Percentiles rank a stretch among this genome's conserved stretches.
These are phyloP conservation scores for Archaeoteleia sp. DNA, from an alignment of 2,888 invertebrate genomes.

Conservation along the genomic window DNA sequence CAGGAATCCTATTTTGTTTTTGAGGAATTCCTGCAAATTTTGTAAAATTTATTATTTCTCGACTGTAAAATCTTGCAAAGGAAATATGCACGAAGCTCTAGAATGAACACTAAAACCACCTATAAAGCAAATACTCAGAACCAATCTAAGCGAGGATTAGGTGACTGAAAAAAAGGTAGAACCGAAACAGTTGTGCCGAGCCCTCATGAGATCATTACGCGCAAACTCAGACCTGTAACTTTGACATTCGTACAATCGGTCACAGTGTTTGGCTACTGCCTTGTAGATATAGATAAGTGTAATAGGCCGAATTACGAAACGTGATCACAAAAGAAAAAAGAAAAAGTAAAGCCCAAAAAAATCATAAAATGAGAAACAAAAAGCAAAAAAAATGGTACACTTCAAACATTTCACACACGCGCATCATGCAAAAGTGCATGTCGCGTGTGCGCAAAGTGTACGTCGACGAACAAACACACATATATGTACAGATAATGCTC, in stretches of 20 bases:
- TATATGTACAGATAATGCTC: conserved; percentile 20
- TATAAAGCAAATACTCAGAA: conserved; percentile 34
- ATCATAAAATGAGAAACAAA: conserved; percentile 3
- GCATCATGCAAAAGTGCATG: not conserved
- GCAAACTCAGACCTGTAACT: conserved; percentile 26
- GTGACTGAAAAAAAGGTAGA: conserved; percentile 18
- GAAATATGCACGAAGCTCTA: conserved; percentile 19
- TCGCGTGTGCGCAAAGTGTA: conserved; percentile 11
- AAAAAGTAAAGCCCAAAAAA: conserved; percentile 9
- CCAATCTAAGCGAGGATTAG: conserved; percentile 16
- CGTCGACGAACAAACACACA: conserved; percentile 5
- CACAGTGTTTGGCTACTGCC: conserved; percentile 66
- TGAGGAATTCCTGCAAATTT: no score
- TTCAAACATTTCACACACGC: conserved; percentile 1
- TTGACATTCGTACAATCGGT: conserved; percentile 59
- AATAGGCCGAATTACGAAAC: conserved; percentile 15
- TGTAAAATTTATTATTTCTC: no score
- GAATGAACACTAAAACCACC: conserved; percentile 16
- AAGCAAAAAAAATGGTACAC: conserved; percentile 7
- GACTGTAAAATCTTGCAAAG: conserved; percentile 12
- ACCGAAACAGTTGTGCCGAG: conserved; percentile 38
- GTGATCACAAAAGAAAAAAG: conserved; percentile 17
- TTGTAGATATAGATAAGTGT: conserved; percentile 67
- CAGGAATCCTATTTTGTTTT: no score
- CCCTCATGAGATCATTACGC: conserved; percentile 30